Conservation (phyloP, 2,888 invertebrate species). For the Cataglyphis rosenhaueri region DNA sequence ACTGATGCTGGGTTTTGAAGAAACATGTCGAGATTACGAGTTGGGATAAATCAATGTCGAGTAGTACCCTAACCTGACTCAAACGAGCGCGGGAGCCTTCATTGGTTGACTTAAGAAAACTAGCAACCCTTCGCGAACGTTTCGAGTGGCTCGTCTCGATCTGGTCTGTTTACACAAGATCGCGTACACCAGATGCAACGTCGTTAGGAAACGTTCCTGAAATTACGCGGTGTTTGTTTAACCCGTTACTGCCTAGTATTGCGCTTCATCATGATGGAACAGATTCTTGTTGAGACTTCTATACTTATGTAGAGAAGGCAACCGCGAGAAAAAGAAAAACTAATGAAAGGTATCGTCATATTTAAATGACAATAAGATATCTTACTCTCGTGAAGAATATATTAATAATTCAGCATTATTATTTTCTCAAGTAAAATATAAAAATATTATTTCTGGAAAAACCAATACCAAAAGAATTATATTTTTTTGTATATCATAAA, state of each 20-base stretch:
- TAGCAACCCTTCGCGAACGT: constrained; percentile 77
- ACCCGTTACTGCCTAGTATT: constrained; percentile 55
- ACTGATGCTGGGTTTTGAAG: constrained; percentile 58
- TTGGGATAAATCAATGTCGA: constrained; percentile 80
- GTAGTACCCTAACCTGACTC: constrained; percentile 76
- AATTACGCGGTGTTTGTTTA: constrained; percentile 76
- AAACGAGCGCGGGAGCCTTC: constrained; percentile 71
- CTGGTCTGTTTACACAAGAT: constrained; percentile 80
- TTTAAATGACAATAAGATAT: background rate
- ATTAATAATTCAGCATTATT: background rate
- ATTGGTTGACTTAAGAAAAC: constrained; percentile 77
- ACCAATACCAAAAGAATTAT: background rate
- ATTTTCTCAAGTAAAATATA: background rate
- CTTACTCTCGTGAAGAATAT: background rate
- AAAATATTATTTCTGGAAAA: background rate
- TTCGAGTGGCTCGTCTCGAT: constrained; percentile 79
- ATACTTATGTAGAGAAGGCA: constrained; percentile 1
- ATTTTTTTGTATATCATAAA: background rate
- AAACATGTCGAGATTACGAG: constrained; percentile 71
- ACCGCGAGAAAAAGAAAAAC: background rate
- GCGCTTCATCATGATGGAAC: constrained; percentile 39
- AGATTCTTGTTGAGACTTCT: constrained; percentile 29
- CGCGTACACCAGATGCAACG: constrained; percentile 72
- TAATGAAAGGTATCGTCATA: background rate
- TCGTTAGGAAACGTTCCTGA: constrained; percentile 60